Conservation (phyloP, 2,797 vertebrate genomes). For the Acanthurus tractus region DNA sequence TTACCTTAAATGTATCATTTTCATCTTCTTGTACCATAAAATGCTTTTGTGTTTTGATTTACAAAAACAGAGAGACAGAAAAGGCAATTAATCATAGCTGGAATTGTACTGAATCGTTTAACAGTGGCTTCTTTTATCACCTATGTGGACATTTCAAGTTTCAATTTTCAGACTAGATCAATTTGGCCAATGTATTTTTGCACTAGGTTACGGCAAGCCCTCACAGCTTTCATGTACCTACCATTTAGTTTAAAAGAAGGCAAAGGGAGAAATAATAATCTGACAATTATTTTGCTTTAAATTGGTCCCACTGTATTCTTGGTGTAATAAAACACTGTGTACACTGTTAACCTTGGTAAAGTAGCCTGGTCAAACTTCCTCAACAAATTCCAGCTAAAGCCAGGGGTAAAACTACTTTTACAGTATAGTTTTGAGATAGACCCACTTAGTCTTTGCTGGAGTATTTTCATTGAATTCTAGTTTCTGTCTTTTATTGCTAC, state of each 20-base stretch:
- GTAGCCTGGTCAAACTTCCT: too few species aligned
- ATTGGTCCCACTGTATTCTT: neutral
- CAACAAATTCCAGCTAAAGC: too few species aligned
- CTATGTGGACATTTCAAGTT: neutral
- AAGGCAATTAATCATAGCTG: neutral
- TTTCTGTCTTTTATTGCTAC: neutral
- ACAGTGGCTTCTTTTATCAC: neutral
- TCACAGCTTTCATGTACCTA: too few species aligned
- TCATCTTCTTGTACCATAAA: neutral
- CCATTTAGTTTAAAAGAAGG: too few species aligned
- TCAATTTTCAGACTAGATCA: neutral
- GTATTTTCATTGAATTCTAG: neutral
- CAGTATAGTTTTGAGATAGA: neutral
- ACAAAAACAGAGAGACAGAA: neutral
- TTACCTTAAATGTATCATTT: neutral
- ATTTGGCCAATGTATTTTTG: neutral
- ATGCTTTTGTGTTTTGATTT: neutral
- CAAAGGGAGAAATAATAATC: too few species aligned
- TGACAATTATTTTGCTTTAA: neutral
- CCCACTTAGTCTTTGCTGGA: neutral
- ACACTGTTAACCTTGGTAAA: too few species aligned
- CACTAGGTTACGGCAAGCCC: too few species aligned
- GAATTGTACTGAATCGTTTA: too few species aligned
- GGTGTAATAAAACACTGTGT: neutral
- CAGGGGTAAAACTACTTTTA: too few species aligned